These are phyloP conservation scores for Crepidodera aurea DNA, from an alignment of 2,888 invertebrate species.

Conservation along the genomic window DNA sequence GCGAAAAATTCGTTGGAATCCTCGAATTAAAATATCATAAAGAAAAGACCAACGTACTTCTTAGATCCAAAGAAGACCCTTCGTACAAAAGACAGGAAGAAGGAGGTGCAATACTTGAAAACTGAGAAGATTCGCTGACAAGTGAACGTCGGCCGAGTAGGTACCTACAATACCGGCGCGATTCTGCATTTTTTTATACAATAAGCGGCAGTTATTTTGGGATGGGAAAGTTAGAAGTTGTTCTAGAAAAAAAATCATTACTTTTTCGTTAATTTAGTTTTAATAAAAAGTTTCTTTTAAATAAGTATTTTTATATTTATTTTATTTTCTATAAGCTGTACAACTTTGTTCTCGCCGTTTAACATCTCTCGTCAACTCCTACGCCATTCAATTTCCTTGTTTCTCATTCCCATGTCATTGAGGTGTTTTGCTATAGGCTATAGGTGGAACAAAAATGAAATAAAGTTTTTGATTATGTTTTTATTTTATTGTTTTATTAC, in stretches of 20 bases:
- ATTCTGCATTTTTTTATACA: conserved; percentile 1
- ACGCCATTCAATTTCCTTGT: too few species aligned
- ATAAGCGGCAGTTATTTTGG: conserved; percentile 18
- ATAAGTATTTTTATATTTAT: too few species aligned
- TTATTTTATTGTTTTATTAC: too few species aligned
- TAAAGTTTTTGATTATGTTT: too few species aligned
- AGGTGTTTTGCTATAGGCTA: too few species aligned
- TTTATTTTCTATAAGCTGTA: too few species aligned
- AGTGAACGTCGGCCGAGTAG: conserved; percentile 50
- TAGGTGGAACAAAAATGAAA: too few species aligned
- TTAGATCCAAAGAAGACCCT: conserved; percentile 31
- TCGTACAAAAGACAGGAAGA: conserved; percentile 55
- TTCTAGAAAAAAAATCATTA: neutral
- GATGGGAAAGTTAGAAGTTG: conserved; percentile 10
- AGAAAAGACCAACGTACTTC: conserved; percentile 53
- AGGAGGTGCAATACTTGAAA: conserved; percentile 53
- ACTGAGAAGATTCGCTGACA: conserved; percentile 50
- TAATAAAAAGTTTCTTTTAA: too few species aligned
- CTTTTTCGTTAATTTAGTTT: too few species aligned
- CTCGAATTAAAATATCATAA: conserved; percentile 50
- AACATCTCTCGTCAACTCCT: too few species aligned
- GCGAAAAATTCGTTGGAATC: conserved; percentile 51
- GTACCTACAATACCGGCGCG: conserved; percentile 12
- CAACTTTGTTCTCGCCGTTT: too few species aligned
- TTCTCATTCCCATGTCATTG: too few species aligned